Evolutionary conservation across 2,888 invertebrate genomes (phyloP).

Genomic region (Lomographa bimaculata): DNA sequence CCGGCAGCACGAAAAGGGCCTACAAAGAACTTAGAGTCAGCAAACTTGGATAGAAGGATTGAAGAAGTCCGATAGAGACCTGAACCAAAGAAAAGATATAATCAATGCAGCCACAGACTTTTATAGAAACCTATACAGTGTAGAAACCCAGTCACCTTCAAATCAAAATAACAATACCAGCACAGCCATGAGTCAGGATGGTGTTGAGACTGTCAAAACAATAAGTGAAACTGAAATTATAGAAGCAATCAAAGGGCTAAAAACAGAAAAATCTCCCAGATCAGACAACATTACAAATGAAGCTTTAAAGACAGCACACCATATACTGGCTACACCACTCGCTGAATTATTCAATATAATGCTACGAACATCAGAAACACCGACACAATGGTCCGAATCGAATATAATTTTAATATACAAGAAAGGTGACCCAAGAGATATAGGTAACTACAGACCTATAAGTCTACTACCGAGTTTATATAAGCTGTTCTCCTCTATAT

Average conservation of each 20-base stretch:
- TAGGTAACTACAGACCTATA: too few species aligned
- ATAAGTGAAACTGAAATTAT: conserved; percentile 4
- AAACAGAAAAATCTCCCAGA: conserved; percentile 11
- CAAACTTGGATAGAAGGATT: conserved; percentile 16
- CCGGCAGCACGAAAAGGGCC: conserved; percentile 12
- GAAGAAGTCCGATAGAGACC: neutral
- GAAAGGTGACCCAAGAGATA: too few species aligned
- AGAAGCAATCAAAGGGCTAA: conserved; percentile 2
- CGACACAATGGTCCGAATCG: conserved; percentile 8
- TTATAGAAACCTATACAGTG: conserved; percentile 7
- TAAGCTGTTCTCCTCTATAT: conserved; percentile 7
- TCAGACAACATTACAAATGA: conserved; percentile 20
- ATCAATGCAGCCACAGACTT: conserved; percentile 13
- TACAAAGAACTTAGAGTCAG: conserved; percentile 8
- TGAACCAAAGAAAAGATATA: conserved; percentile 2
- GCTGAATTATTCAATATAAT: conserved; percentile 15
- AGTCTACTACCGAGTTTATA: conserved; percentile 15
- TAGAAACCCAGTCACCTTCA: neutral
- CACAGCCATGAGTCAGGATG: too few species aligned
- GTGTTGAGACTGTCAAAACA: too few species aligned
- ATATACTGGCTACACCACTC: neutral
- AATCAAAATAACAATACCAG: neutral
- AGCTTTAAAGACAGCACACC: conserved; percentile 11
- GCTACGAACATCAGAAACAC: conserved; percentile 6
- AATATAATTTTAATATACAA: conserved; percentile 14